These are phyloP conservation scores for Nannoperca obscura DNA, from an alignment of 2,797 vertebrate species.

Conservation along the genomic window DNA sequence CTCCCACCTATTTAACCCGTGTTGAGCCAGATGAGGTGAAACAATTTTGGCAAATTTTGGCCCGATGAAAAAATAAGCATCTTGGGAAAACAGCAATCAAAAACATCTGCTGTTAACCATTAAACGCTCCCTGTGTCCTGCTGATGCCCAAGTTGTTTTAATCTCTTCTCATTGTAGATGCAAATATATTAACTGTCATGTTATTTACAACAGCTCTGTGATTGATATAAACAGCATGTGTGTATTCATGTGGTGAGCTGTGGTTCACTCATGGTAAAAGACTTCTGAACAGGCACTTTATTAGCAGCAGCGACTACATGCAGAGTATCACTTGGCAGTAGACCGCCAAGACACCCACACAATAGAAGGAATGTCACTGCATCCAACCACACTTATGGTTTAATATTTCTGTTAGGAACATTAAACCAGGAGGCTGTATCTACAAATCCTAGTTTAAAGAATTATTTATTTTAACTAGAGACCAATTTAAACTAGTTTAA, in stretches of 20 bases:
- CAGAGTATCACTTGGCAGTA: neutral
- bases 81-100: no score
- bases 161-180: conserved; percentile 39
- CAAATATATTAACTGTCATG: conserved; percentile 32
- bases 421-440: neutral
- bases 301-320: neutral
- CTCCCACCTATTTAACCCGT: conserved; percentile 70
- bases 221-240: neutral
- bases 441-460: no score
- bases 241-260: neutral
- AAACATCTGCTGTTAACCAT: conserved; percentile 70
- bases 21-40: conserved; percentile 66
- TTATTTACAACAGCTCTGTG: conserved; percentile 23
- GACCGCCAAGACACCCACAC: neutral
- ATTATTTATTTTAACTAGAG: no score
- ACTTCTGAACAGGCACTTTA: neutral
- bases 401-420: conserved; percentile 1
- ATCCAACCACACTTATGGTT: neutral
- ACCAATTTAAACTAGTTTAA: conserved; percentile 3
- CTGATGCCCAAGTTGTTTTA: conserved; percentile 52
- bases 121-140: conserved; percentile 49
- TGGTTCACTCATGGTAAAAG: neutral
- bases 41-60: conserved; percentile 66
- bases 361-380: neutral
- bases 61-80: conserved; percentile 63